Evolutionary conservation across 2,888 invertebrate genomes (phyloP), one percentile per base, ranked within the genome.

Genomic region (Nomada fucata): DNA sequence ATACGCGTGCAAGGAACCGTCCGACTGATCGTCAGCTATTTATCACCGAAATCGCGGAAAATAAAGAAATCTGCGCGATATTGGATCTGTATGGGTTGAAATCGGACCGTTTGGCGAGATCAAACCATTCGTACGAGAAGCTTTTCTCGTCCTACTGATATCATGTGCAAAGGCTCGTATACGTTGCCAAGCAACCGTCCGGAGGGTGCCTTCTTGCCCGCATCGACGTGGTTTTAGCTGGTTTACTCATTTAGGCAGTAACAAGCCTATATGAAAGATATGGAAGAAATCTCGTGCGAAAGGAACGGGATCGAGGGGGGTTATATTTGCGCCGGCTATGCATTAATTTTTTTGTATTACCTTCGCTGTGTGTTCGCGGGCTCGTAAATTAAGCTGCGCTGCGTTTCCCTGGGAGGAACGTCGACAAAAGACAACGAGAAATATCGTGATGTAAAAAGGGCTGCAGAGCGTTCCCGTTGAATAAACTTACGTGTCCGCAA

Each of bases 111-210:
- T 89, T 89, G 89, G 82, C 73, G 63, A 76, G 82, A 83, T 83
- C 89, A 88, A 90, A 91, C 91, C 91, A 91, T 91, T 91, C 90
- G 89, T 91, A 90, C 89, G 91, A 91, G 91, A 88, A 91, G 91
- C 84, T 90, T 90, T 91, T 91, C 92, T 91, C 91, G 86, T 90
- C 89, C 91, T 90, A 90, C 86, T 90, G 91, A 92, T 92, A 90
- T 90, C 88, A 88, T 88, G 88, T 89, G 90, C 91, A 89, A 91
- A 91, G 88, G 89, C 82, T 89, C 88, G 90, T 90, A 89, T 90
- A 91, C 90, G 92, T 92, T 92, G 92, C 92, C 90, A 92, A 91
- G 92, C 92, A 92, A 92, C 92, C 86, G 74, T 84, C 83, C 79
- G 89, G 86, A 90, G 91, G 91, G 90, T 89, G 90, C 90, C 90